Conservation (phyloP, 2,797 vertebrate species). For the Threskiornis aethiopicus region DNA sequence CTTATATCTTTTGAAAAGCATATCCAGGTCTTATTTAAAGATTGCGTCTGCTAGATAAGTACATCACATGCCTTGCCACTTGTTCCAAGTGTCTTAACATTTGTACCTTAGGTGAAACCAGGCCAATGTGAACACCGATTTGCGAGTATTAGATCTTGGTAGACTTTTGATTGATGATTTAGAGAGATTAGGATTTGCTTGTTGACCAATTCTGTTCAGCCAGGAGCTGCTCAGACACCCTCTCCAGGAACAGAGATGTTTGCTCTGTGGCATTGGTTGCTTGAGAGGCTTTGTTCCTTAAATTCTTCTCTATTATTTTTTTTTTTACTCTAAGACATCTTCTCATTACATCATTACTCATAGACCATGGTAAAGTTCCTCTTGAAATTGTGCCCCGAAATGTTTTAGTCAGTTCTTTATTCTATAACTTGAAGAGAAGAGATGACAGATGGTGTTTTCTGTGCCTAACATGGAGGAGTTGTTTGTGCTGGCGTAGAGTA, state of each 20-base stretch:
- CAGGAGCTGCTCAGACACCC: background rate
- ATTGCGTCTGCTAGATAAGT: background rate
- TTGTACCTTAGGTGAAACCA: background rate
- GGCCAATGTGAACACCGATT: background rate
- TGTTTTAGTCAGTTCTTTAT: background rate
- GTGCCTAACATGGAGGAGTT: conserved; percentile 3
- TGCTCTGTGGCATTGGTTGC: background rate
- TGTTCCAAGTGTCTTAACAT: background rate
- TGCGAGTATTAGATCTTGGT: background rate
- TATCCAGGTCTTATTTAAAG: background rate
- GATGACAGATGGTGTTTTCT: conserved; percentile 45
- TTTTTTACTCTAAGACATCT: background rate
- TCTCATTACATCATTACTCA: background rate
- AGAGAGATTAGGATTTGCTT: background rate
- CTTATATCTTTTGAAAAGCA: background rate
- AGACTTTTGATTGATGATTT: background rate
- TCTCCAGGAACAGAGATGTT: background rate
- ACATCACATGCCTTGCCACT: background rate
- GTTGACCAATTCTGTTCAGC: background rate
- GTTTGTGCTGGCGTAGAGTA: conserved; percentile 27
- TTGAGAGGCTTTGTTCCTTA: background rate
- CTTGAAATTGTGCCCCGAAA: background rate
- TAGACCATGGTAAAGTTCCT: background rate
- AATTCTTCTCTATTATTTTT: background rate
- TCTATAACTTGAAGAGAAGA: background rate